Conservation (phyloP, 2,797 vertebrate species). For the Austrolebias charrua region DNA sequence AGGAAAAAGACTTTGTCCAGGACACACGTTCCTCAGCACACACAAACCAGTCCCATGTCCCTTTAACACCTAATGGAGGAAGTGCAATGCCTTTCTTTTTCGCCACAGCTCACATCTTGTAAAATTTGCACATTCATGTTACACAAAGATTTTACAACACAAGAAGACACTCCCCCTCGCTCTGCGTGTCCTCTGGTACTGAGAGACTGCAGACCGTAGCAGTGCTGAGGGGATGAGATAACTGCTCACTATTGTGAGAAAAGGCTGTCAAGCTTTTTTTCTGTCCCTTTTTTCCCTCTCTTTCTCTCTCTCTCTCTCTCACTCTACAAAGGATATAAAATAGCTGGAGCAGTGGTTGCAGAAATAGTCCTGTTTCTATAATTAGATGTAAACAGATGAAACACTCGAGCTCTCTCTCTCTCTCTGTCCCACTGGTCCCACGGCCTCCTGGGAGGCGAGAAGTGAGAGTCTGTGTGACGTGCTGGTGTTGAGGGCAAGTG, state of each 20-base stretch:
- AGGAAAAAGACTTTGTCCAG: too few relatives aligned
- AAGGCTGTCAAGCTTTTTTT: conserved; percentile 71
- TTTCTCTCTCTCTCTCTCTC: conserved; percentile 8
- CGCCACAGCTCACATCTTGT: conserved; percentile 34
- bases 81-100: conserved; percentile 23
- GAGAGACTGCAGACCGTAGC: conserved; percentile 63
- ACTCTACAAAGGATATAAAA: conserved; percentile 64
- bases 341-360: conserved; percentile 63
- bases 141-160: conserved; percentile 62
- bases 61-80: conserved; percentile 35
- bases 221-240: conserved; percentile 71
- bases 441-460: conserved; percentile 67
- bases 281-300: too few relatives aligned
- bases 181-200: conserved; percentile 52
- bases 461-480: conserved; percentile 45
- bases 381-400: conserved; percentile 80
- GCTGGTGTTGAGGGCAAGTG: conserved; percentile 19
- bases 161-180: conserved; percentile 46
- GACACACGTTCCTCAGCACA: conserved; percentile 13
- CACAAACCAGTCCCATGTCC: conserved; percentile 30
- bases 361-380: conserved; percentile 78
- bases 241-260: conserved; percentile 69
- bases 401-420: conserved; percentile 65
- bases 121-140: conserved; percentile 72
- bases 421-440: conserved; percentile 74